These are phyloP conservation scores for Raja brachyura DNA, from an alignment of 2,113 vertebrate genomes.

Conservation along the genomic window DNA sequence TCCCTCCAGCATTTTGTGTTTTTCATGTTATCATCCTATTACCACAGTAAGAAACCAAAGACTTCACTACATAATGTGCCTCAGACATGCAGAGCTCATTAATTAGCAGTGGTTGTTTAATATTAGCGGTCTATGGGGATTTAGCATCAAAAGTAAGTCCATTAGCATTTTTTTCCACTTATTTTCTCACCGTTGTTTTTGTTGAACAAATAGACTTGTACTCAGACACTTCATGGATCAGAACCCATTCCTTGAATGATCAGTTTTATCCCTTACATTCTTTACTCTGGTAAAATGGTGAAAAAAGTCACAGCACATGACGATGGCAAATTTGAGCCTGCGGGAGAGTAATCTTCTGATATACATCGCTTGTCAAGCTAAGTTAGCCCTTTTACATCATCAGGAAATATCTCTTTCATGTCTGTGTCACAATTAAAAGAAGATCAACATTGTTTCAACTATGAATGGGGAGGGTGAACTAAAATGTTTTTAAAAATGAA, in stretches of 20 bases:
- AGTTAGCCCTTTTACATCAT: not conserved
- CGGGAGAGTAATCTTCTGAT: not conserved
- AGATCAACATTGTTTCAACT: not conserved
- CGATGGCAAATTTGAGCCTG: not conserved
- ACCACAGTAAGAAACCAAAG: not conserved
- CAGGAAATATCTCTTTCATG: not conserved
- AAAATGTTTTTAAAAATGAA: not conserved
- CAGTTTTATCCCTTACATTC: not conserved
- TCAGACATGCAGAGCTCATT: too few species aligned
- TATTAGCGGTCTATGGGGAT: not conserved
- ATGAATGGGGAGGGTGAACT: not conserved
- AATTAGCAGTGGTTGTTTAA: not conserved
- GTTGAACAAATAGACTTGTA: not conserved
- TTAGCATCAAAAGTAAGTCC: not conserved
- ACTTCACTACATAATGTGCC: not conserved
- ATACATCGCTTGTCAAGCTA: not conserved
- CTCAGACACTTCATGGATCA: not conserved
- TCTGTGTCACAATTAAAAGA: not conserved
- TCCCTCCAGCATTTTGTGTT: too few species aligned
- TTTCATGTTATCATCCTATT: not conserved
- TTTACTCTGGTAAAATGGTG: not conserved
- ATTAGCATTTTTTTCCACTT: not conserved
- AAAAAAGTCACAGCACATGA: not conserved
- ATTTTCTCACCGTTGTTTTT: not conserved
- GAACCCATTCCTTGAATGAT: not conserved